These are phyloP conservation scores for Stegodyphus dumicola DNA, from an alignment of 1,140 invertebrate genomes.

Conservation along the genomic window DNA sequence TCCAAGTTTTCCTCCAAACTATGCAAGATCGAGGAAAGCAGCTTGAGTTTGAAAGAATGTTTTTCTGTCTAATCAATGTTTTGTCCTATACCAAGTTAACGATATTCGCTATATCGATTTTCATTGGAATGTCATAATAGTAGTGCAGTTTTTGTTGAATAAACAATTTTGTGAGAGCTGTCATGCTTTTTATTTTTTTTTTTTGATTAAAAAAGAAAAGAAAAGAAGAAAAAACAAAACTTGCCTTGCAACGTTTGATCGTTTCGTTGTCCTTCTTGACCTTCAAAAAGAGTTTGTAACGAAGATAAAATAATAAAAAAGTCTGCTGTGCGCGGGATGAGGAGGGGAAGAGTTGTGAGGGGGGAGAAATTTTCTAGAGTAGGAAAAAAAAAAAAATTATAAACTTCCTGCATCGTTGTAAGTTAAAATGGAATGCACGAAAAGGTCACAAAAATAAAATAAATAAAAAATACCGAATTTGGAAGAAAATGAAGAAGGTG, in stretches of 20 bases:
- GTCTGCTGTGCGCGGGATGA: background rate
- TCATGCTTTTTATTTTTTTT: background rate
- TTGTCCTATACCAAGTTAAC: no score
- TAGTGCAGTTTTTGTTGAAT: background rate
- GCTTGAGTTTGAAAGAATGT: no score
- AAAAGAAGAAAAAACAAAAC: background rate
- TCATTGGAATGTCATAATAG: no score
- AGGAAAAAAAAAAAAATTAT: constrained; percentile 12
- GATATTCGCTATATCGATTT: no score
- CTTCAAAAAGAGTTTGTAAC: constrained; percentile 5
- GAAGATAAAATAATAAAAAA: background rate
- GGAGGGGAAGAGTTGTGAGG: background rate
- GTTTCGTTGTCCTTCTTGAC: constrained; percentile 5
- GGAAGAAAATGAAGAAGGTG: constrained; percentile 45
- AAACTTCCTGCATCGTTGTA: constrained; percentile 52
- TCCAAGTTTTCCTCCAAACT: no score
- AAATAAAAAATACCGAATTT: constrained; percentile 21
- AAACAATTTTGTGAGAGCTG: background rate
- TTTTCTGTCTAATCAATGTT: no score
- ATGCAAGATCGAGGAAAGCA: no score
- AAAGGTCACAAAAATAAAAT: constrained; percentile 47
- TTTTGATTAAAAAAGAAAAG: background rate
- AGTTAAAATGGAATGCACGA: constrained; percentile 46
- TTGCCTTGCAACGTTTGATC: background rate
- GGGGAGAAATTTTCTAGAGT: constrained; percentile 22